These are phyloP conservation scores for Mobula birostris DNA, from an alignment of 2,113 vertebrate species.

Conservation along the genomic window DNA sequence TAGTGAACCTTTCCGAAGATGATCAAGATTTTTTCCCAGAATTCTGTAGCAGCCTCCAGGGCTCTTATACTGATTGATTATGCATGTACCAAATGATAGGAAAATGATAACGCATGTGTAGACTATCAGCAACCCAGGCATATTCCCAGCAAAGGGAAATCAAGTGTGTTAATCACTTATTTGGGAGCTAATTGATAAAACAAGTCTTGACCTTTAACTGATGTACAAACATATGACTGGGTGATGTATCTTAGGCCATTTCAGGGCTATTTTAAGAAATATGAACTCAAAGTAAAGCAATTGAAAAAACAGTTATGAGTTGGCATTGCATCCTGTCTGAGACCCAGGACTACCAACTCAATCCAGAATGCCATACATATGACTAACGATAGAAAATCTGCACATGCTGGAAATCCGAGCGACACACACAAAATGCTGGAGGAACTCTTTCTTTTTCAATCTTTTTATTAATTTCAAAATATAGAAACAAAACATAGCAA, in stretches of 20 bases:
- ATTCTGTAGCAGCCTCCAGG: slow-evolving; percentile 67
- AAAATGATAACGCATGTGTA: slow-evolving; percentile 68
- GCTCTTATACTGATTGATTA: slow-evolving; percentile 71
- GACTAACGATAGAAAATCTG: too few relatives aligned
- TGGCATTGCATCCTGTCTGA: not conserved
- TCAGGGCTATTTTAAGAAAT: not conserved
- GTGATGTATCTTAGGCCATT: not conserved
- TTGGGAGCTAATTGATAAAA: not conserved
- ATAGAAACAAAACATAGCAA: too few relatives aligned
- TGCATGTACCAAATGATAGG: slow-evolving; percentile 69
- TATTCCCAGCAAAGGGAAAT: slow-evolving; percentile 42
- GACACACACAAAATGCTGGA: too few relatives aligned
- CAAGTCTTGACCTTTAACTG: not conserved
- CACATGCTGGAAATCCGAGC: too few relatives aligned
- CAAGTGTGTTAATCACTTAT: not conserved
- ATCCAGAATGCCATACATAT: not conserved
- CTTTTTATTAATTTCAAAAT: too few relatives aligned
- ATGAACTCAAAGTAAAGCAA: not conserved
- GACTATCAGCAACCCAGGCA: slow-evolving; percentile 51
- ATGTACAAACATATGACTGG: not conserved
- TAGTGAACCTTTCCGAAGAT: slow-evolving; percentile 63
- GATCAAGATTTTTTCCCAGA: slow-evolving; percentile 66
- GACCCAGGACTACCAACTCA: not conserved
- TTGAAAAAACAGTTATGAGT: not conserved
- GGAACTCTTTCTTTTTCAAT: too few relatives aligned